Evolutionary conservation across 2,113 vertebrate species (phyloP).

Genomic region (Anas platyrhynchos): DNA sequence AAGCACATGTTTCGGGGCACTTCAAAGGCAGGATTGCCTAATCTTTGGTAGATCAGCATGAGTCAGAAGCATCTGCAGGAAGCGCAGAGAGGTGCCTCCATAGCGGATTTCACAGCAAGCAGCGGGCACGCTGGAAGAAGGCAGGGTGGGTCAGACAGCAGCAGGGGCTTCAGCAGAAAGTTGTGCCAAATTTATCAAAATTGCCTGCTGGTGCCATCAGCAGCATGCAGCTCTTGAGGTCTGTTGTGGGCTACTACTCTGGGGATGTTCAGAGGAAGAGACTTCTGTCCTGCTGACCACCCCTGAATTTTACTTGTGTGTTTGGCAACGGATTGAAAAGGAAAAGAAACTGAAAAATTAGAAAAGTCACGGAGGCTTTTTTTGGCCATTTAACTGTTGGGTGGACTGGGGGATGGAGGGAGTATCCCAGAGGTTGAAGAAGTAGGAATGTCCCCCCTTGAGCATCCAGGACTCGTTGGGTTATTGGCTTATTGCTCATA

Average conservation of each 20-base stretch:
- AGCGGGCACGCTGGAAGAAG: fast-evolving
- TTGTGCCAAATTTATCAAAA: not conserved
- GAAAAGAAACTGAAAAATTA: not conserved
- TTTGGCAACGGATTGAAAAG: not conserved
- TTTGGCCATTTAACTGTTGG: not conserved
- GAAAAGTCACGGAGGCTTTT: not conserved
- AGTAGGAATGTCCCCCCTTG: not conserved
- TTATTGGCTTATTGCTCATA: not conserved
- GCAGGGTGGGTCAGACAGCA: not conserved
- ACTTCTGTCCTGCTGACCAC: not conserved
- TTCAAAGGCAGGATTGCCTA: not conserved
- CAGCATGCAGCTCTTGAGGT: not conserved
- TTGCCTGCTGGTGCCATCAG: not conserved
- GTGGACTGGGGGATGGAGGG: not conserved
- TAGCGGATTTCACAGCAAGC: not conserved
- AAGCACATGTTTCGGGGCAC: not conserved
- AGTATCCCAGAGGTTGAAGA: not conserved
- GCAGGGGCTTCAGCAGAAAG: not conserved
- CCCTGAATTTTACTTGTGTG: not conserved
- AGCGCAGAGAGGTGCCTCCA: not conserved
- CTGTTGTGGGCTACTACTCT: not conserved
- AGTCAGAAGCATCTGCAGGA: constrained; percentile 49
- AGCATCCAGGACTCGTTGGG: not conserved
- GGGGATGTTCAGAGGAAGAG: not conserved
- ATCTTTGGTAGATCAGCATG: not conserved